These are phyloP conservation scores for Dicrostonyx torquatus DNA, from an alignment of 2,797 vertebrate species.

Conservation along the genomic window DNA sequence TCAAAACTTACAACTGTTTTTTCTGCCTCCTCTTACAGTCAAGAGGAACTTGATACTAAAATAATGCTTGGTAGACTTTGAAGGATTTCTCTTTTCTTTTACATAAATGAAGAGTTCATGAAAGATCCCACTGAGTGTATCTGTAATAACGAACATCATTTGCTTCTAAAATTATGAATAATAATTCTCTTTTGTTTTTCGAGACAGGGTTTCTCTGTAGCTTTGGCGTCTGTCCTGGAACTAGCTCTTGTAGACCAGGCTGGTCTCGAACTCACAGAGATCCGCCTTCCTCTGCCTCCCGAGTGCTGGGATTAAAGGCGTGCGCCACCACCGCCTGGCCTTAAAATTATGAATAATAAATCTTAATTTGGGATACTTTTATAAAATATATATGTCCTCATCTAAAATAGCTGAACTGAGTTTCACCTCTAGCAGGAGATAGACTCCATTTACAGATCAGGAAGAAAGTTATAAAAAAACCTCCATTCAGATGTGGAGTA, in stretches of 20 bases:
- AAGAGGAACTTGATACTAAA: not conserved
- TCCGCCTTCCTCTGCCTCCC: too few relatives aligned
- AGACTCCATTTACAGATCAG: not conserved
- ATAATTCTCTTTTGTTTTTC: too few relatives aligned
- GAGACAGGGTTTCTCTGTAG: too few relatives aligned
- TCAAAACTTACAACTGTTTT: constrained; percentile 8
- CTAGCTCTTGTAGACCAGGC: too few relatives aligned
- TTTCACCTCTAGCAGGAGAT: not conserved
- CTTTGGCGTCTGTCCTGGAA: too few relatives aligned
- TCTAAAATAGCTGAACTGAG: constrained; percentile 27
- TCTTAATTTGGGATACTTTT: constrained; percentile 36
- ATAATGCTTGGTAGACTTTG: constrained; percentile 1
- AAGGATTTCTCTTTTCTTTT: not conserved
- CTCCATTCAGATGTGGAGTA: too few relatives aligned
- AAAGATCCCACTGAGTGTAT: not conserved
- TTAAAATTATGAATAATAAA: not conserved
- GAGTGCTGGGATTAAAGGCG: too few relatives aligned
- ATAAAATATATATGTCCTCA: constrained; percentile 47
- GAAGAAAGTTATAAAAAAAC: not conserved
- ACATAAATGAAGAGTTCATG: not conserved
- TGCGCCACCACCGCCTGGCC: too few relatives aligned
- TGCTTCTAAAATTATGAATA: constrained; percentile 10
- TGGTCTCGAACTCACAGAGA: too few relatives aligned
- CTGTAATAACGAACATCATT: constrained; percentile 33
- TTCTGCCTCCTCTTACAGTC: not conserved